Evolutionary conservation across 2,113 vertebrate species (phyloP).

Genomic region (Actenoides lindsayi): DNA sequence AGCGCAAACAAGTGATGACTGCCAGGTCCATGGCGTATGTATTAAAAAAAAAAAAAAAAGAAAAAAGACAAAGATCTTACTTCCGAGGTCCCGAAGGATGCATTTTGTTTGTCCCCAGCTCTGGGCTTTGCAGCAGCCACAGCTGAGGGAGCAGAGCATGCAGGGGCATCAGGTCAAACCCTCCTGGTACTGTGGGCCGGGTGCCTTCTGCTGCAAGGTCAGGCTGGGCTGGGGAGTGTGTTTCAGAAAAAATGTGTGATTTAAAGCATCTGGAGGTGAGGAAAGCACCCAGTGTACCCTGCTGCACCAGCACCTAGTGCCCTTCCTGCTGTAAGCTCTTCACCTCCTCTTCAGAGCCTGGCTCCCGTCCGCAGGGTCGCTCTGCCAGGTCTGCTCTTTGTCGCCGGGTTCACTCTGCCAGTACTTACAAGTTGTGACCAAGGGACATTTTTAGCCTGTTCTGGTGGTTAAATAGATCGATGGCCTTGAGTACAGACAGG

Average conservation of each 20-base stretch:
- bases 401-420: rapidly evolving
- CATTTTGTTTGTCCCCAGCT: neutral
- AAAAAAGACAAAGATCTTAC: neutral
- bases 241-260: neutral
- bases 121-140: rapidly evolving
- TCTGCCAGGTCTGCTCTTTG: too few species aligned
- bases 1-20: neutral
- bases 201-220: neutral
- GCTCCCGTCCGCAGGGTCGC: rapidly evolving
- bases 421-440: neutral
- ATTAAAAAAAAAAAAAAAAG: neutral
- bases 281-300: neutral
- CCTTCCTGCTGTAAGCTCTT: neutral
- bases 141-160: rapidly evolving
- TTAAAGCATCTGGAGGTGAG: neutral
- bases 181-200: neutral
- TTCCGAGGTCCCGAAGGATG: neutral
- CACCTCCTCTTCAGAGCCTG: neutral
- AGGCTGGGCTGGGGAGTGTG: too few species aligned
- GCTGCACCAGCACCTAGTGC: neutral
- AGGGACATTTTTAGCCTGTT: neutral
- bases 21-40: neutral
- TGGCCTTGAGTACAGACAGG: neutral
- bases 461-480: neutral
- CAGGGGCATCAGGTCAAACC: rapidly evolving